These are phyloP conservation scores for Pyrgilauda ruficollis DNA, from an alignment of 2,113 vertebrate species.

Conservation along the genomic window DNA sequence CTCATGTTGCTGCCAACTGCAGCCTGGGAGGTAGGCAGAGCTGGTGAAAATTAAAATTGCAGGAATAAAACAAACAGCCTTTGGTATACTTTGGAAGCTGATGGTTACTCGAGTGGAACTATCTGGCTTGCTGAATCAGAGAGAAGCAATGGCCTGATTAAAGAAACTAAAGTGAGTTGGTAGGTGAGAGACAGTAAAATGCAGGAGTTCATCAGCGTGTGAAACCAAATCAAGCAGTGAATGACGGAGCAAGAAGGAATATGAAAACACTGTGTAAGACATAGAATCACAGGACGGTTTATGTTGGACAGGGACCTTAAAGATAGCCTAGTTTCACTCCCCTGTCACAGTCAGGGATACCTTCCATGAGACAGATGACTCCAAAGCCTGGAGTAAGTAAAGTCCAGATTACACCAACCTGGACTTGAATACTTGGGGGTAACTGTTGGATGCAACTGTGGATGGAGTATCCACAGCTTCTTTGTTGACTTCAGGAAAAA, in stretches of 20 bases:
- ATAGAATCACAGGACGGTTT: not conserved
- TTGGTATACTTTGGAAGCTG: not conserved
- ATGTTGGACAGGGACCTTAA: not conserved
- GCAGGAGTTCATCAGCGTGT: not conserved
- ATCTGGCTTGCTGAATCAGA: not conserved
- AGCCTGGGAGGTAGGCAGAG: not conserved
- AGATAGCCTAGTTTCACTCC: not conserved
- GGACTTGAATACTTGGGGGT: not conserved
- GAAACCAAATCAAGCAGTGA: not conserved
- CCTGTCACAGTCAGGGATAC: not conserved
- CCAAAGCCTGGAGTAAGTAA: not conserved
- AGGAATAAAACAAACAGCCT: not conserved
- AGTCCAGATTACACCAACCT: not conserved
- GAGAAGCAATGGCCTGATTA: not conserved
- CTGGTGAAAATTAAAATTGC: not conserved
- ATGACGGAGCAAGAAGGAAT: rapidly evolving
- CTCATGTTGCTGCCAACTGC: not conserved
- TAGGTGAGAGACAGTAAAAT: not conserved
- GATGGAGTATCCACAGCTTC: not conserved
- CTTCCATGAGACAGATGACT: not conserved
- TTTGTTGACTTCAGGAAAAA: not conserved
- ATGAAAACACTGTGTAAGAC: not conserved
- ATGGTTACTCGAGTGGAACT: not conserved
- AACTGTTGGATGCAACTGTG: not conserved
- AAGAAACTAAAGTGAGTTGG: not conserved